phyloP scores from a whole-genome alignment of 2,888 invertebrate genomes.

The Diploptera punctata region DNA sequence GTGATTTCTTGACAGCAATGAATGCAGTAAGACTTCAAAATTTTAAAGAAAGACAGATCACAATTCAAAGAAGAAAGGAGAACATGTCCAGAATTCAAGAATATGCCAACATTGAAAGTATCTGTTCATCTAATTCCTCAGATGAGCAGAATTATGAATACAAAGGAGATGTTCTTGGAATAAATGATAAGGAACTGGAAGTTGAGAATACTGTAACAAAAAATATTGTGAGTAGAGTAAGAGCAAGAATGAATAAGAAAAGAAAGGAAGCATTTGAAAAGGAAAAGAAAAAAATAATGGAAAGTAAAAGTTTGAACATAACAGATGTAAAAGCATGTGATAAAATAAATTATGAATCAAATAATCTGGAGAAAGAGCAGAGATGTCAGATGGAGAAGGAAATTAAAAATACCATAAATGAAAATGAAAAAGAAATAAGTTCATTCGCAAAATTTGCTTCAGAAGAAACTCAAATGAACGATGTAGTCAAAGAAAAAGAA shows the following conservation, averaged over 20 bases:
- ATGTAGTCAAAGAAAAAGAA: background rate
- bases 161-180: background rate
- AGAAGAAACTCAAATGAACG: background rate
- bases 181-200: background rate
- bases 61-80: too few relatives aligned
- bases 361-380: background rate
- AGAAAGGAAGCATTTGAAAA: conserved; percentile 6
- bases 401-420: background rate
- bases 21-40: background rate
- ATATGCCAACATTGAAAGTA: too few relatives aligned
- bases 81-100: too few relatives aligned
- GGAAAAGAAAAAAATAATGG: background rate
- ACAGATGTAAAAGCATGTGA: background rate
- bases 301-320: background rate
- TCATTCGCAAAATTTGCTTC: background rate
- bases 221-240: conserved; percentile 9
- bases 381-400: background rate
- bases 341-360: background rate
- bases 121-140: too few relatives aligned
- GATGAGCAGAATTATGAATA: too few relatives aligned
- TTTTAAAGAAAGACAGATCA: background rate
- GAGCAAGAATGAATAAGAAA: background rate
- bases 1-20: background rate
- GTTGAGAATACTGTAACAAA: background rate
- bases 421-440: background rate